A percentile compares a stretch with the other conserved stretches of the same genome.
phyloP scores from a whole-genome alignment of 2,113 vertebrate genomes.

The Pongo pygmaeus region DNA sequence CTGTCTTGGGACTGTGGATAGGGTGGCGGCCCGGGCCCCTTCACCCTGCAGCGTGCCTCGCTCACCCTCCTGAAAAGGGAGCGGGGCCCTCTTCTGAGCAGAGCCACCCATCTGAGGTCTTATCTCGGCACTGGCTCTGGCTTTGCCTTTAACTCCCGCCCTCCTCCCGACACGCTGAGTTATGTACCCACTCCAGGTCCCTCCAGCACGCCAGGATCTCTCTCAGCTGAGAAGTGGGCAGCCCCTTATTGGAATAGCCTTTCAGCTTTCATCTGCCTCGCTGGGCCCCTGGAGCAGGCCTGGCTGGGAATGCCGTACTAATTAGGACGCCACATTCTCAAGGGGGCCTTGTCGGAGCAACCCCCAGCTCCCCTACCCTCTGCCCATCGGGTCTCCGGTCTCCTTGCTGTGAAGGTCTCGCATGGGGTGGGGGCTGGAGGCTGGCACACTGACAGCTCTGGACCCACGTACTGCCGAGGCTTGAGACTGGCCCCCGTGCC shows the following conservation, averaged over 20 bases:
- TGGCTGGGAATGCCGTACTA: constrained; percentile 61
- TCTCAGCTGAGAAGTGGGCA: constrained; percentile 47
- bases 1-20: background rate
- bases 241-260: constrained; percentile 73
- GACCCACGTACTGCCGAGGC: background rate
- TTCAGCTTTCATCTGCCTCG: constrained; percentile 75
- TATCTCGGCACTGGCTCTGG: background rate
- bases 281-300: constrained; percentile 57
- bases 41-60: background rate
- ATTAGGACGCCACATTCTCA: constrained; percentile 65
- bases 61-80: background rate
- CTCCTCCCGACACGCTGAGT: background rate
- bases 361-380: background rate
- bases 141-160: constrained; percentile 17
- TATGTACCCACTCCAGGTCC: background rate
- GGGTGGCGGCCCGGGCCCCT: background rate
- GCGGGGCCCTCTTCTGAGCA: background rate
- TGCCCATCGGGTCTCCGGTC: background rate
- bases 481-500: background rate
- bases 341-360: background rate
- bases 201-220: constrained; percentile 28
- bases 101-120: background rate
- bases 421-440: fast-evolving
- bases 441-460: background rate
- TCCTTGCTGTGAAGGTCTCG: fast-evolving